Evolutionary conservation across 1,140 invertebrate species (phyloP).

Genomic region (Polypedilum vanderplanki): DNA sequence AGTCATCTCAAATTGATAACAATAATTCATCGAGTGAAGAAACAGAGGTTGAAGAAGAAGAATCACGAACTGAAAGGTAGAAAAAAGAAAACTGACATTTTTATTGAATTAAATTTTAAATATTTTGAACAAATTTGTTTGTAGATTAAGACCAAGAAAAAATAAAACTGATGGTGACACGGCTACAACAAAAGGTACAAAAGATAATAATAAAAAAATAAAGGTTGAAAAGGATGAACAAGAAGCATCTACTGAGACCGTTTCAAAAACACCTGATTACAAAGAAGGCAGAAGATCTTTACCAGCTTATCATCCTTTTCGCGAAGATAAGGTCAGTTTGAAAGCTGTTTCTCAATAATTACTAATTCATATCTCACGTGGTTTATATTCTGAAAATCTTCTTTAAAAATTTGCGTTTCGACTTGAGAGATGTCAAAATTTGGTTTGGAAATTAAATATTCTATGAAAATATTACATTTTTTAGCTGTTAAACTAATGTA

Average conservation of each 20-base stretch:
- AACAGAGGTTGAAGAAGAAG: background rate
- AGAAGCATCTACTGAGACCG: conserved; percentile 44
- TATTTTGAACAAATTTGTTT: background rate
- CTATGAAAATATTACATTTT: conserved; percentile 63
- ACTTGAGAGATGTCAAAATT: too few relatives aligned
- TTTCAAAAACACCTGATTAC: conserved; percentile 42
- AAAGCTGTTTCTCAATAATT: background rate
- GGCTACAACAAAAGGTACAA: conserved; percentile 41
- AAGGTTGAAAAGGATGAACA: conserved; percentile 43
- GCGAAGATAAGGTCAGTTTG: background rate
- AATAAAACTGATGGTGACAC: background rate
- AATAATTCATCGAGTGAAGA: background rate
- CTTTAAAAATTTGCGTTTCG: too few relatives aligned
- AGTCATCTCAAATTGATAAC: background rate
- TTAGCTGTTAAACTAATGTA: background rate
- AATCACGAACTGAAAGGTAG: background rate
- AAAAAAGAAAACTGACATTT: background rate
- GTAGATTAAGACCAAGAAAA: conserved; percentile 6
- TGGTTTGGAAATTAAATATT: conserved; percentile 40
- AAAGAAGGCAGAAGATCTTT: background rate
- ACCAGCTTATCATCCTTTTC: background rate
- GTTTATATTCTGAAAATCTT: too few relatives aligned
- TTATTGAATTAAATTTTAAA: background rate
- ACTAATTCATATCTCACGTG: background rate
- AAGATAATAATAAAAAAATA: conserved; percentile 42